These are phyloP conservation scores for Teleopsis dalmanni DNA, from an alignment of 1,140 invertebrate genomes.

Conservation along the genomic window DNA sequence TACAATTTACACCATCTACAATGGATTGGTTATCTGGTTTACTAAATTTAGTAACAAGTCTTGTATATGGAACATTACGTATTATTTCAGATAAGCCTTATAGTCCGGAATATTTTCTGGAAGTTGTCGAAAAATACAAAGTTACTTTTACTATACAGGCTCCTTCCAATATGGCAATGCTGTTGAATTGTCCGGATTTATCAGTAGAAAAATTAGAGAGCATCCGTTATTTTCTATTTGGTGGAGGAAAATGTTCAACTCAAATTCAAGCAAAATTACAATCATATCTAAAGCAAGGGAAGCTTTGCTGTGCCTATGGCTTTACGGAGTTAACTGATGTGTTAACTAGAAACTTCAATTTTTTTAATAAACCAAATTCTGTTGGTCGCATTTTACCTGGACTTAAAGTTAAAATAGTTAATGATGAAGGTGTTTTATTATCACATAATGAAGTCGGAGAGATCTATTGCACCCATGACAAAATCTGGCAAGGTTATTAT, in stretches of 20 bases:
- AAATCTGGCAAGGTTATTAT: slow-evolving; percentile 40
- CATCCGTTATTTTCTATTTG: slow-evolving; percentile 8
- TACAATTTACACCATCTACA: not conserved
- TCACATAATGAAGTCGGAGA: slow-evolving; percentile 33
- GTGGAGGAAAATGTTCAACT: slow-evolving; percentile 5
- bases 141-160: slow-evolving; percentile 17
- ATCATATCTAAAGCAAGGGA: slow-evolving; percentile 4
- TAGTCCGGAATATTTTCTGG: slow-evolving; percentile 17
- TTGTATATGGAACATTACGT: slow-evolving; percentile 15
- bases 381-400: slow-evolving; percentile 5
- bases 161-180: slow-evolving; percentile 18
- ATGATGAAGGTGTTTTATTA: slow-evolving; percentile 8
- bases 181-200: slow-evolving; percentile 16
- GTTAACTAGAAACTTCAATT: slow-evolving; percentile 9
- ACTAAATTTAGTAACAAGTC: slow-evolving; percentile 16
- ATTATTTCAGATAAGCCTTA: slow-evolving; percentile 26
- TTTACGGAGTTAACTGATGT: slow-evolving; percentile 14
- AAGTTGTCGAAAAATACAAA: slow-evolving; percentile 23
- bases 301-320: not conserved
- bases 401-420: slow-evolving; percentile 9
- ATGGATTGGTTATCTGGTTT: slow-evolving; percentile 29
- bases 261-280: slow-evolving; percentile 6
- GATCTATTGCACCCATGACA: slow-evolving; percentile 27
- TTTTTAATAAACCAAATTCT: slow-evolving; percentile 8
- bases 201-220: slow-evolving; percentile 6